Base-by-base conservation (phyloP, 2,888 invertebrate species). In the Poecilus cupreus region DNA sequence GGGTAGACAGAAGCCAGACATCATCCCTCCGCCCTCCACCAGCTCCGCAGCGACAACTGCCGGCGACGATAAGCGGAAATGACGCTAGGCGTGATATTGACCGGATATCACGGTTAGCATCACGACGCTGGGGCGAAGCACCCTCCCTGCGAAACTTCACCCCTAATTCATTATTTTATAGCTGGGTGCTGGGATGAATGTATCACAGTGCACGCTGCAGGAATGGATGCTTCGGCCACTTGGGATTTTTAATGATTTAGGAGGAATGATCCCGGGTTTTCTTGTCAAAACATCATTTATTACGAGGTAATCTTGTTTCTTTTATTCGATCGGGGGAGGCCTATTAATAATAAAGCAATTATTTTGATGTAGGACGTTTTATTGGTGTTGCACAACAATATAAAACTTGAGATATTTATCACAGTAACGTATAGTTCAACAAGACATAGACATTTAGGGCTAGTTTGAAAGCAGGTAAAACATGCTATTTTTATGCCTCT, bases 61-160 rank as follows among this genome's bases (percentile, higher is more conserved):
- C 77, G 78, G 60, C 60, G 78, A 70, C 82, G 83, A 83, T 83
- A 82, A 83, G 81, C 72, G 82, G 75, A 80, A 81, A 77, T 78
- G 79, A 79, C 77, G 78, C 70, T 68, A 83, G 84, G 83, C 84
- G 83, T 84, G 83, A 84, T 84, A 84, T 84, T 84, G 83, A 84
- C 84, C 84, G 84, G 84, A 84, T 84, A 84, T 83, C 84, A 82
- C 80, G 82, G 83, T 81, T 81, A 82, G 82, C 82, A 60, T 77
- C 60, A 10, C 26, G n/a, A 24, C 20, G 37, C 5, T 26, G 32
- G 22, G 70, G 8, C 18, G 43, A 11, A 43, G n/a, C 8, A 20
- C 60, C 11, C 13, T 20, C 60, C 60, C 18, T 24, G 13, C 20
- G 16, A n/a, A 24, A 26, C 43, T 43, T 20, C 43, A 24, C 57